Conservation (phyloP, 2,888 invertebrate genomes). For the Oscheius sp. region DNA sequence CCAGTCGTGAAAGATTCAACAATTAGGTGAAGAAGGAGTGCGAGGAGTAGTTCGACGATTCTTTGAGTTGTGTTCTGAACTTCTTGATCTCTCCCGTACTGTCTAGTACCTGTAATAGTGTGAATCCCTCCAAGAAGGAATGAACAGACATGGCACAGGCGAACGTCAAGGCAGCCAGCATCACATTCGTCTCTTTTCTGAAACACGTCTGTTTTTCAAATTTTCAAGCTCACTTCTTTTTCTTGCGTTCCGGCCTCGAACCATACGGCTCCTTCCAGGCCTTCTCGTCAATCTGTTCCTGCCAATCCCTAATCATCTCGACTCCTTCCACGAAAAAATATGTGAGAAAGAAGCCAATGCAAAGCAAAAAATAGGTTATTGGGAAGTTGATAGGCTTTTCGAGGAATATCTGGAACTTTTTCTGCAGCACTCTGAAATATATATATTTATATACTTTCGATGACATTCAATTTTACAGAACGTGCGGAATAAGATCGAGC, state of each 20-base stretch:
- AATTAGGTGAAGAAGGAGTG: constrained; percentile 1
- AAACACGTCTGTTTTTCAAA: no score
- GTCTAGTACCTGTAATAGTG: background rate
- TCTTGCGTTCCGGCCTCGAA: background rate
- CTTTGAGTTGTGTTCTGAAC: constrained; percentile 9
- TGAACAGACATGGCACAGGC: constrained; percentile 10
- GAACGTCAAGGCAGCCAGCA: constrained; percentile 7
- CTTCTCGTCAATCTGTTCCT: background rate
- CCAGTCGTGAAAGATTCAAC: constrained; percentile 11
- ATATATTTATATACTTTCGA: background rate
- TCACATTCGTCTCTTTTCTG: background rate
- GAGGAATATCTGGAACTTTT: background rate
- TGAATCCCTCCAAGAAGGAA: constrained; percentile 15
- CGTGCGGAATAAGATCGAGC: constrained; percentile 15
- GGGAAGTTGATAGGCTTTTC: background rate
- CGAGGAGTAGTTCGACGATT: constrained; percentile 17
- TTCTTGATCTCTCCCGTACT: background rate
- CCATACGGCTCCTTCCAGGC: background rate
- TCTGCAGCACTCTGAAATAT: background rate
- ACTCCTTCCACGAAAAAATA: constrained; percentile 8
- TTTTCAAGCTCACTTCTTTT: no score
- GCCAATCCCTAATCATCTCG: background rate
- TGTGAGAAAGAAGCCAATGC: constrained; percentile 3
- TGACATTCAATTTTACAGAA: background rate
- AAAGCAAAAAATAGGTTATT: background rate